phyloP scores from a whole-genome alignment of 2,113 vertebrate genomes.

The Glareola pratincola region DNA sequence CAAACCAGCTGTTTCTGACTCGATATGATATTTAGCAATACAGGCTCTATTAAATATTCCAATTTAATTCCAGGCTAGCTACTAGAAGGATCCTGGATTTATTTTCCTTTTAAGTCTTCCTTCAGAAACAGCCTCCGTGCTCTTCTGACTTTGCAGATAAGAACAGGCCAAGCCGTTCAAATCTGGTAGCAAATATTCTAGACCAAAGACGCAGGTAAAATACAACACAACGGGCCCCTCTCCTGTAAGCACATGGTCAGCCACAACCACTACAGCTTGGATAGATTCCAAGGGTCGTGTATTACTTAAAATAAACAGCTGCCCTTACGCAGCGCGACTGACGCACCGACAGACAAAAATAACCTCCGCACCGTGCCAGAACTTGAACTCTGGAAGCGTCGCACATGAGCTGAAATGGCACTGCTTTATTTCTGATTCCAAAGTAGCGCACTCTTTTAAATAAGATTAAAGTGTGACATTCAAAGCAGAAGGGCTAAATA shows the following conservation, averaged over 20 bases:
- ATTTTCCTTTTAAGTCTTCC: background rate
- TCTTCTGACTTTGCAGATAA: background rate
- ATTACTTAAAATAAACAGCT: background rate
- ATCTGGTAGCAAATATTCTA: background rate
- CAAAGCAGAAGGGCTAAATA: background rate
- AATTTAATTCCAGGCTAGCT: background rate
- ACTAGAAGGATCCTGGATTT: background rate
- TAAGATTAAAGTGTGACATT: background rate
- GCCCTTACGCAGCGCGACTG: background rate
- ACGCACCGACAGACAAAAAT: background rate
- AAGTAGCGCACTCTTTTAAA: background rate
- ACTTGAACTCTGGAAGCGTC: background rate
- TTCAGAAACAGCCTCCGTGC: background rate
- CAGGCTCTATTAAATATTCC: background rate
- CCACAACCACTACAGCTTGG: background rate
- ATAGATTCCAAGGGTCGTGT: background rate
- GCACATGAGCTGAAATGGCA: background rate
- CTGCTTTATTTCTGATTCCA: background rate
- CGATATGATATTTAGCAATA: background rate
- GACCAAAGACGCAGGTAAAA: background rate
- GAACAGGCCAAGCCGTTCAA: background rate
- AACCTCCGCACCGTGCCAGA: background rate
- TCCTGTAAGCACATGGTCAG: background rate
- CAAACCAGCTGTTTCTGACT: background rate
- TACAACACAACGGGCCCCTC: background rate